These are phyloP conservation scores for Noturus placidus DNA, from an alignment of 2,113 vertebrate species.

Conservation along the genomic window DNA sequence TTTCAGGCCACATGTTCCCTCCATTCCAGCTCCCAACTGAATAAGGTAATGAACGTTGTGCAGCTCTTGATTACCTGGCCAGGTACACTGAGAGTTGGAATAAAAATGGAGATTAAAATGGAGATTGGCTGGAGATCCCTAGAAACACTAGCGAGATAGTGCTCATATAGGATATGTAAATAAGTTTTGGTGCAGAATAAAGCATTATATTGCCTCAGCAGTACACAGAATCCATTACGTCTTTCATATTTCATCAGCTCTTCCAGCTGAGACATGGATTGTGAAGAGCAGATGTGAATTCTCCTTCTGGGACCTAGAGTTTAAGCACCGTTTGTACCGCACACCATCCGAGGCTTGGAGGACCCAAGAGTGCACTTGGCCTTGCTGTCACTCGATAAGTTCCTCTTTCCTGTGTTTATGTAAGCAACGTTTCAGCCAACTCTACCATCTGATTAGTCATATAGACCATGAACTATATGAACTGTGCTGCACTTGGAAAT, in stretches of 20 bases:
- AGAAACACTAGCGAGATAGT: background rate
- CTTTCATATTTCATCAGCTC: conserved; percentile 26
- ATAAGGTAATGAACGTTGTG: background rate
- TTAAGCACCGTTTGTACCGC: background rate
- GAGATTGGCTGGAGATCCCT: conserved; percentile 9
- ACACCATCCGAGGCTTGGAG: background rate
- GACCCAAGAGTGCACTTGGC: background rate
- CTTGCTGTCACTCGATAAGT: background rate
- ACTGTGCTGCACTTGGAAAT: background rate
- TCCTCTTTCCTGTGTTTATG: conserved; percentile 3
- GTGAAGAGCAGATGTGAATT: conserved; percentile 23
- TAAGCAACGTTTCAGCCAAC: conserved; percentile 2
- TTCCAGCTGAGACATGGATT: conserved; percentile 1
- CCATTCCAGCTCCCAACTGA: background rate
- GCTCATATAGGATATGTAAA: background rate
- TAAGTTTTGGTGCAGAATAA: conserved; percentile 9
- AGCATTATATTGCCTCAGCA: background rate
- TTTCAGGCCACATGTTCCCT: background rate
- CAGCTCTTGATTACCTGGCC: conserved; percentile 16
- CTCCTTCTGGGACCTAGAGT: background rate
- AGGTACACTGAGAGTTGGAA: conserved; percentile 28
- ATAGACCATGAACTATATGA: background rate
- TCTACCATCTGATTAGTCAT: conserved; percentile 3
- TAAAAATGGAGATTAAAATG: conserved; percentile 36
- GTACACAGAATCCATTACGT: background rate